Base-by-base conservation (phyloP, 2,113 vertebrate species). In the Leucosticte australis region DNA sequence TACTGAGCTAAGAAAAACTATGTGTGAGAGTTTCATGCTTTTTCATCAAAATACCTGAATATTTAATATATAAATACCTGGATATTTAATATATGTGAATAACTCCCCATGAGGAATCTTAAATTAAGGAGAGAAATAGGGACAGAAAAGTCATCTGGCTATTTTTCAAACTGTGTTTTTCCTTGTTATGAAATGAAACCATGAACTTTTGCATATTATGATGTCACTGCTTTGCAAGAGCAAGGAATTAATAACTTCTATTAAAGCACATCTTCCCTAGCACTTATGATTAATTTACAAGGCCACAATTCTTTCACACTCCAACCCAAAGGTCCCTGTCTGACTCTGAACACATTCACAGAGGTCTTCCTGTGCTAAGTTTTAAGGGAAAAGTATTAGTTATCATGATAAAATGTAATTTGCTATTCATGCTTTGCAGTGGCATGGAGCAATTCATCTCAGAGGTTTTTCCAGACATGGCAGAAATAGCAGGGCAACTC, bases 251-350 rank as follows among this genome's bases (percentile, higher is more conserved):
- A 83, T 77, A 70, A 50, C 23, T 92, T 57, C 21, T 68, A 74
- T 63, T 70, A 81, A 89, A 87, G 52, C 15, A 55, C 4, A 27
- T 71, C 81, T 89, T 55, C 1, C 14, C 62, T 27, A 78, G 73
- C 56, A 78, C 78, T 94, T 64, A 65, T 9, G 52, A 82, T 80
- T 84, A 87, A 92, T 92, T 95, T 49, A 63, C 65, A 91, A 63
- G 81, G 33, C 27, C 70, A 50, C 35, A 71, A 31, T 44, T 80
- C 44, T 73, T 65, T 70, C 65, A 84, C 39, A 78, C 33, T 85
- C 56, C 47, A 84, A 23, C 33, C 60, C 63, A 76, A 69, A 82
- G 50, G 63, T 81, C 62, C 52, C 23, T 76, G 46, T 65, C 50
- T 87, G 60, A 74, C 28, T 83, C 65, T 44, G 55, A 76, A 92